Conservation (phyloP, 2,888 invertebrate species). For the Oithona nana region DNA sequence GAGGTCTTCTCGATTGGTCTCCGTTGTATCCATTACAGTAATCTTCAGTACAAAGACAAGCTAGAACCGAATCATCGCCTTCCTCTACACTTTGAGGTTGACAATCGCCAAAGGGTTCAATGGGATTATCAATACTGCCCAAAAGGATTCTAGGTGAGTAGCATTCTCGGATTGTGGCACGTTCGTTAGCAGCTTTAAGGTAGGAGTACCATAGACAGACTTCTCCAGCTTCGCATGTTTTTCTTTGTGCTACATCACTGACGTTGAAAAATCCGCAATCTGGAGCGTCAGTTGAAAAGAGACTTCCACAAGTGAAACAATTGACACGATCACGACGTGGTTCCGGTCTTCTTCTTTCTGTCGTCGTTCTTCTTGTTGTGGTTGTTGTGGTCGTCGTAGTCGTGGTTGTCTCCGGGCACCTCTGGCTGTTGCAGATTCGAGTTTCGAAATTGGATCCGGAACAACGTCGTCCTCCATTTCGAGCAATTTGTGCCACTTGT, state of each 20-base stretch:
- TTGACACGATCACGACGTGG: not conserved
- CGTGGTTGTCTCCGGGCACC: slow-evolving; percentile 8
- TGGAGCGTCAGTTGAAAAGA: slow-evolving; percentile 15
- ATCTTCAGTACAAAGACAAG: slow-evolving; percentile 14
- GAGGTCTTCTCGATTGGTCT: not conserved
- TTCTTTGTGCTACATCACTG: slow-evolving; percentile 1
- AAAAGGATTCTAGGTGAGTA: slow-evolving; percentile 12
- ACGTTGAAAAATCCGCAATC: slow-evolving; percentile 3
- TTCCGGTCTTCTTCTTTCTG: not conserved
- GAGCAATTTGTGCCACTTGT: not conserved
- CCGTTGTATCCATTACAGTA: slow-evolving; percentile 11
- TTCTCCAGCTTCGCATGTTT: slow-evolving; percentile 9
- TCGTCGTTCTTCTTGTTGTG: not conserved
- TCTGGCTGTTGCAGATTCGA: slow-evolving; percentile 9
- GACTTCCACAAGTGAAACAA: slow-evolving; percentile 15
- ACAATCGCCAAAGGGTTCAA: not conserved
- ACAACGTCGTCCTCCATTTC: slow-evolving; percentile 2
- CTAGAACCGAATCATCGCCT: not conserved
- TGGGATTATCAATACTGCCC: slow-evolving; percentile 13
- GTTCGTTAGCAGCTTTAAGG: slow-evolving; percentile 3
- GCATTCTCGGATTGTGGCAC: slow-evolving; percentile 13
- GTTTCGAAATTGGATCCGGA: not conserved
- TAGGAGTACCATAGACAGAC: slow-evolving; percentile 16
- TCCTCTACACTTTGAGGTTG: slow-evolving; percentile 10
- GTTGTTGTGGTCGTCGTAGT: slow-evolving; percentile 4